Percentiles rank a stretch among this genome's conserved stretches.
These are phyloP conservation scores for Ahaetulla prasina DNA, from an alignment of 2,113 vertebrate species.

Conservation along the genomic window DNA sequence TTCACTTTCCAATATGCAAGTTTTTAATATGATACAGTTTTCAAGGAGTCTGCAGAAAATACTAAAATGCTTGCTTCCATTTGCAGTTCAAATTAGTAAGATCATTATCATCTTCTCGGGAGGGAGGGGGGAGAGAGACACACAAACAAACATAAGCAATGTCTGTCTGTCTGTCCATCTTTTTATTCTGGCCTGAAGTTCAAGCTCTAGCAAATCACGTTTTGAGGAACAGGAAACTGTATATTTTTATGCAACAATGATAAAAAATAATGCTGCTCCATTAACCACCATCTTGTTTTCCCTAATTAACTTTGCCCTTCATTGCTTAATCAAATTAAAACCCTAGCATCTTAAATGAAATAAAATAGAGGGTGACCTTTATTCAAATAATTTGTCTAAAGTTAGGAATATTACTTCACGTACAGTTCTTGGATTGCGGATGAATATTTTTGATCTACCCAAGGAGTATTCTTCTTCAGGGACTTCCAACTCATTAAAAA, in stretches of 20 bases:
- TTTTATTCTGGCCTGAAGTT: not conserved
- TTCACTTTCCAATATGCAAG: not conserved
- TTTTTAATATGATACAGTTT: not conserved
- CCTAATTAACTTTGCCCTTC: not conserved
- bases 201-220: not conserved
- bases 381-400: not conserved
- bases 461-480: slow-evolving; percentile 87
- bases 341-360: not conserved
- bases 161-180: not conserved
- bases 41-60: not conserved
- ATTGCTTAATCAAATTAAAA: not conserved
- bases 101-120: not conserved
- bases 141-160: not conserved
- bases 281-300: not conserved
- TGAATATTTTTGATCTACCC: slow-evolving; percentile 97
- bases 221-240: not conserved
- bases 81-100: not conserved
- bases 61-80: not conserved
- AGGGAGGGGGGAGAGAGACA: not conserved
- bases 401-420: slow-evolving; percentile 41
- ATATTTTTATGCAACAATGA: not conserved
- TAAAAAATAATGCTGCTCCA: not conserved
- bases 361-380: not conserved
- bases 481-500: slow-evolving; percentile 84
- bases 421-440: slow-evolving; percentile 97